phyloP scores from a whole-genome alignment of 1,140 invertebrate species.

The Lasaia peninsularis region DNA sequence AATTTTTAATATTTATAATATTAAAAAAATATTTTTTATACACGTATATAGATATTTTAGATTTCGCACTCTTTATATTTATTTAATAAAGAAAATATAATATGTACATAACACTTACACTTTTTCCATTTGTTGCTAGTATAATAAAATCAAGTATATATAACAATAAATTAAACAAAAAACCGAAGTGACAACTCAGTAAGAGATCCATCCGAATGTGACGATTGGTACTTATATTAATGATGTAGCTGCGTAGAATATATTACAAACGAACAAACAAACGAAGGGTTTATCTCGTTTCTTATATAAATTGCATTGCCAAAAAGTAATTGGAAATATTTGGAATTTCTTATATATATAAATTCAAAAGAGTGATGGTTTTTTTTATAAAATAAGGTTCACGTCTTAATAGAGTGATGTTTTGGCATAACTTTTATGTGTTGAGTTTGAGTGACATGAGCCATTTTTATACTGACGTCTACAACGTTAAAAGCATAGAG shows the following conservation, averaged over 20 bases:
- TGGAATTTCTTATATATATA: no score
- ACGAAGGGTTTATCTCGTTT: no score
- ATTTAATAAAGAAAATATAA: background rate
- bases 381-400: no score
- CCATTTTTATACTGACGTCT: no score
- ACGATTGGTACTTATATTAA: slow-evolving; percentile 51
- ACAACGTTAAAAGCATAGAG: no score
- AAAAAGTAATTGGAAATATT: no score
- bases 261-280: background rate
- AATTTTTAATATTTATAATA: background rate
- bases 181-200: slow-evolving; percentile 66
- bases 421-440: no score
- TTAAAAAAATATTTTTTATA: background rate
- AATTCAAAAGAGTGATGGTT: no score
- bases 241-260: background rate
- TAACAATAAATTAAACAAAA: slow-evolving; percentile 22
- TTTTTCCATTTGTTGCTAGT: slow-evolving; percentile 11
- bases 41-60: no score
- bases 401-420: no score
- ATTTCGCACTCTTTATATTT: background rate
- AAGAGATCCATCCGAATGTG: slow-evolving; percentile 59
- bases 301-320: no score
- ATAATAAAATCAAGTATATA: slow-evolving; percentile 20
- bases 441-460: no score
- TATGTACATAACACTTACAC: background rate